Evolutionary conservation across 2,113 vertebrate genomes (phyloP), one percentile per base, ranked within the genome.

Genomic region (Emydura subglobosa): DNA sequence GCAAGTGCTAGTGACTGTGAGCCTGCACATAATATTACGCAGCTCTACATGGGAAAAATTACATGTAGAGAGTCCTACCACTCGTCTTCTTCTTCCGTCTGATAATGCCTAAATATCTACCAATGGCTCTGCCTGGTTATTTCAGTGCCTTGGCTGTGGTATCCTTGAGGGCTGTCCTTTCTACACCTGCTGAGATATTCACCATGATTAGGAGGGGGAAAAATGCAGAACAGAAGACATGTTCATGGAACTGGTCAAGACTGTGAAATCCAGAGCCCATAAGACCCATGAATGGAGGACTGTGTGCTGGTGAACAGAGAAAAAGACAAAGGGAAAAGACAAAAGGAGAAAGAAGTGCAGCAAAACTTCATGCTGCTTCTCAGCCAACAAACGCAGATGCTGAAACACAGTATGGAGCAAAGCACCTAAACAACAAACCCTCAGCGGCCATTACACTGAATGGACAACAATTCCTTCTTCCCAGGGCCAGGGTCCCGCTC

Each of bases 241-340:
- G 44, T 50, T 80, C 82, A 83, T 31, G 83, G 31, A 29, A 16
- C n/a, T 92, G 5, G 0, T 76, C n/a, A 87, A 82, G 11, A 31
- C 16, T 34, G 16, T 27, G 27, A 59, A 59, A 59, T 31, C 57
- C 57, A 59, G 27, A 31, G 57, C 27, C 29, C 57, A 59, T 59
- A 11, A 5, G 57, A 31, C 57, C 11, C 57, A 59, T 5, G 6
- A 59, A 59, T 59, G 57, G 27, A 59, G 57, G 27, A 12, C 57
- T 59, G 12, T 59, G 3, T 59, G 57, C 27, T 29, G 27, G 27
- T 59, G 27, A 27, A 59, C 57, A 59, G 27, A 59, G 50, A 83
- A 89, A 83, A 89, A 94, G 61, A 80, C 47, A 68, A 82, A 85
- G 65, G 72, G 19, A 50, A 93, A 76, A 27, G 29, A n/a, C 3